phyloP scores from a whole-genome alignment of 2,888 invertebrate genomes.

The Aporophyla nigra region DNA sequence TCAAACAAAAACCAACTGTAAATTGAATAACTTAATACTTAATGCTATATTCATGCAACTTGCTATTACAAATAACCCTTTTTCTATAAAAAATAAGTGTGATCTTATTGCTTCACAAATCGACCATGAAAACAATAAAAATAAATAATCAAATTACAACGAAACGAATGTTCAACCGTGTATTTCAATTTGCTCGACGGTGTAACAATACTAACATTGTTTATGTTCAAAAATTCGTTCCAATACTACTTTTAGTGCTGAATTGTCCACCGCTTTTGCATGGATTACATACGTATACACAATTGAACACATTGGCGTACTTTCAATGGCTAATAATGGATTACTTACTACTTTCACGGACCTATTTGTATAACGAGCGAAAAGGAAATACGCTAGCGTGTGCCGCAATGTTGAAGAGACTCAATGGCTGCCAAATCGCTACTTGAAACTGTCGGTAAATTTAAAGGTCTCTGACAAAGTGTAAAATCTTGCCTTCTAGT shows the following conservation, averaged over 20 bases:
- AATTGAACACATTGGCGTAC: slow-evolving; percentile 27
- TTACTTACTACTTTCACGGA: slow-evolving; percentile 39
- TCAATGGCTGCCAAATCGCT: slow-evolving; percentile 23
- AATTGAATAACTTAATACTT: slow-evolving; percentile 21
- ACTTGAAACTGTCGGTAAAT: slow-evolving; percentile 10
- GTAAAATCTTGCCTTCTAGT: background rate
- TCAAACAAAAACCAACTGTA: slow-evolving; percentile 32
- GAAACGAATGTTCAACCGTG: slow-evolving; percentile 15
- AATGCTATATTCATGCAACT: background rate
- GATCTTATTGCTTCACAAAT: slow-evolving; percentile 16
- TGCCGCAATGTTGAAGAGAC: slow-evolving; percentile 27
- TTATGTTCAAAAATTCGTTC: slow-evolving; percentile 27
- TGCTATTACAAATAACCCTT: background rate
- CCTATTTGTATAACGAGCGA: slow-evolving; percentile 28
- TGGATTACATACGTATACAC: slow-evolving; percentile 31
- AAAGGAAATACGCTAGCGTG: slow-evolving; percentile 18
- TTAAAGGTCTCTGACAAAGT: background rate
- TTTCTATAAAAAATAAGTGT: background rate
- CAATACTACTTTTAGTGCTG: slow-evolving; percentile 10
- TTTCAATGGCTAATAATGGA: slow-evolving; percentile 47
- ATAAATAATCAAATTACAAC: slow-evolving; percentile 26
- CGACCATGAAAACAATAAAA: slow-evolving; percentile 23
- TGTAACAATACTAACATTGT: slow-evolving; percentile 8
- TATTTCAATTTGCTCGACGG: slow-evolving; percentile 17
- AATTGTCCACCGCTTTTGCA: slow-evolving; percentile 23